Base-by-base conservation (phyloP, 2,888 invertebrate genomes). In the Cosmia trapezina region DNA sequence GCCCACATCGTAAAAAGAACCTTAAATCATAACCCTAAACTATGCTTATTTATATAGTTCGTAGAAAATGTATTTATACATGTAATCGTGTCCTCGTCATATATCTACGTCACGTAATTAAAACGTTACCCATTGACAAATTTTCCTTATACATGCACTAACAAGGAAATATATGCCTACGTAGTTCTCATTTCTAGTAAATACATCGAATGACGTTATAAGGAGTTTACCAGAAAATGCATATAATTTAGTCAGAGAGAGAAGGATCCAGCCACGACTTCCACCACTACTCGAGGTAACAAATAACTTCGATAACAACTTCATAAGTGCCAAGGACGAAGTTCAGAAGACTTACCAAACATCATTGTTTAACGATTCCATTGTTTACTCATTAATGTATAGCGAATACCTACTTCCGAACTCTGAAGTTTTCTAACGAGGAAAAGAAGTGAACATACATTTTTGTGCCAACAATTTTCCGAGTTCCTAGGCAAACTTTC, bases 121-220 rank as follows among this genome's bases (percentile, higher is more conserved):
- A 28, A 61, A 57, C 64, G 76, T 64, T 33, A 45, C 9, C 22
- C 22, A 41, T 19, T 53, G 37, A 57, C 47, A 12, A 49, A 53
- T 78, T 81, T 57, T 76, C 78, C 69, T 80, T 53, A 59, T 53
- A 37, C 7, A 54, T 49, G 43, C 17, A 59, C 11, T 4, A 56
- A 51, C 41, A 56, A 19, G 68, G 68, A 76, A 80, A 60, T 60
- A 61, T 47, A 33, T n/a, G n/a, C 76, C 17, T 49, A 77, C 33
- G n/a, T 43, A 45, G 28, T 62, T 79, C 33, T 57, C 33, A 66
- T 28, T 47, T 53, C 33, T 51, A 41, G 19, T 71, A 62, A 65
- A 73, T 28, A 37, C 3, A 45, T 28, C 22, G 2, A 56, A 28
- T 78, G 75, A 80, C 80, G 66, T 53, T 47, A 19, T 28, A 6